These are phyloP conservation scores for Caenorhabditis tropicalis DNA, from an alignment of 1,140 invertebrate species.

Conservation along the genomic window DNA sequence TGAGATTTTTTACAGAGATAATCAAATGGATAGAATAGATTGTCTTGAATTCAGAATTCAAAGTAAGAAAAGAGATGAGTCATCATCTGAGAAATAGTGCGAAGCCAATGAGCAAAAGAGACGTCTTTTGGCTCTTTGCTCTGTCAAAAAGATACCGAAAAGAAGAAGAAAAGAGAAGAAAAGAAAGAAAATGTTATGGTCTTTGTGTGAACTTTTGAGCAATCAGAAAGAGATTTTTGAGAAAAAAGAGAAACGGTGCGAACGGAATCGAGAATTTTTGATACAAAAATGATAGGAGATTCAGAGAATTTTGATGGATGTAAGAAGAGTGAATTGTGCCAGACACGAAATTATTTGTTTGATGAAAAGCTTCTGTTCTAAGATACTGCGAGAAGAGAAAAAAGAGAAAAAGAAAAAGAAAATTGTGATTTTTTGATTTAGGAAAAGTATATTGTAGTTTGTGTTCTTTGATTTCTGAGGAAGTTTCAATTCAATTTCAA, in stretches of 20 bases:
- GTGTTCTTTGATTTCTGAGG: not conserved
- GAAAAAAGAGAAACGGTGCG: not conserved
- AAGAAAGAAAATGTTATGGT: conserved; percentile 37
- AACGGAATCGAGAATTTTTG: conserved; percentile 9
- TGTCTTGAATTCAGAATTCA: not conserved
- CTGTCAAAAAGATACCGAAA: not conserved
- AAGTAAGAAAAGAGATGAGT: not conserved
- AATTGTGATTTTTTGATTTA: conserved; percentile 17
- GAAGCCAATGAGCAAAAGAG: conserved; percentile 31
- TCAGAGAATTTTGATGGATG: not conserved
- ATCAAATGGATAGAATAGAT: not conserved
- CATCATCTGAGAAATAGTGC: not conserved
- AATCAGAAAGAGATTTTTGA: not conserved
- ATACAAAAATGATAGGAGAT: not conserved
- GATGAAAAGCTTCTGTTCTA: not conserved
- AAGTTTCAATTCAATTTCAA: not conserved
- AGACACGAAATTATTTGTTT: not conserved
- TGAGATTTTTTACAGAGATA: too few species aligned
- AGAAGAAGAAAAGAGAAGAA: not conserved
- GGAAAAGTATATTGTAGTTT: not conserved
- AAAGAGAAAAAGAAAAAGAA: not conserved
- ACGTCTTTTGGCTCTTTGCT: conserved; percentile 12
- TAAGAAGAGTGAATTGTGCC: not conserved
- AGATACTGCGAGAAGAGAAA: not conserved
- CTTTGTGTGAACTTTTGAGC: conserved; percentile 46